phyloP scores from a whole-genome alignment of 1,140 invertebrate species.

The Idris sp. region DNA sequence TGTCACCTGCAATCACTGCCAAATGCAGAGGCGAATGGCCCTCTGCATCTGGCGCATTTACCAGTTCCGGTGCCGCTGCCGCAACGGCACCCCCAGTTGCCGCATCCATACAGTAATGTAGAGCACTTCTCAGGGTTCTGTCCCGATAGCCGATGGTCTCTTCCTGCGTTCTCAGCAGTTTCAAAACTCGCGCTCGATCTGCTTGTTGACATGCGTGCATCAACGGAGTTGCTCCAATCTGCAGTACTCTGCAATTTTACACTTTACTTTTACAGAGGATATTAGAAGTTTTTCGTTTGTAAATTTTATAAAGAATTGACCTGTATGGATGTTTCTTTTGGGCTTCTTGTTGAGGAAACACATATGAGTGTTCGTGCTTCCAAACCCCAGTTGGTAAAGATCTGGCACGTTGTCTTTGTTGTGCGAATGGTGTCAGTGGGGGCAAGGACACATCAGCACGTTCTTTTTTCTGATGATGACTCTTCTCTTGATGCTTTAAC shows the following conservation, averaged over 20 bases:
- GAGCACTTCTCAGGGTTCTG: constrained; percentile 89
- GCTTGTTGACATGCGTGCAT: constrained; percentile 94
- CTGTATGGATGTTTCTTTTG: constrained; percentile 72
- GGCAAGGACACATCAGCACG: constrained; percentile 73
- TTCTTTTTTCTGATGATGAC: constrained; percentile 61
- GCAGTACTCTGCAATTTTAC: constrained; percentile 68
- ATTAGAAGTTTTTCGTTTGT: no score
- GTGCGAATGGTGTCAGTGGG: constrained; percentile 68
- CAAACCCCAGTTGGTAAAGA: constrained; percentile 57
- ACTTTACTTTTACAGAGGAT: neutral
- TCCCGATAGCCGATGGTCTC: constrained; percentile 82
- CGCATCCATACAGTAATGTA: constrained; percentile 94
- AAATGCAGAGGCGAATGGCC: constrained; percentile 96
- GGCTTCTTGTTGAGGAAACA: constrained; percentile 49
- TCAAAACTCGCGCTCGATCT: constrained; percentile 79
- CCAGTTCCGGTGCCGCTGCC: constrained; percentile 86
- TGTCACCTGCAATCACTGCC: constrained; percentile 93
- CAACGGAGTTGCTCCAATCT: constrained; percentile 84
- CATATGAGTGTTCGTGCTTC: constrained; percentile 64
- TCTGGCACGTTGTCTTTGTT: constrained; percentile 66
- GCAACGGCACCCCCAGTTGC: constrained; percentile 85
- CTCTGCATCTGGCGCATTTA: constrained; percentile 91
- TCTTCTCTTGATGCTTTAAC: constrained; percentile 66
- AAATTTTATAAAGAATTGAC: no score
- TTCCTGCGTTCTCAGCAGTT: constrained; percentile 77